Evolutionary conservation across 2,797 vertebrate genomes (phyloP).

Genomic region (Oophaga sylvatica): DNA sequence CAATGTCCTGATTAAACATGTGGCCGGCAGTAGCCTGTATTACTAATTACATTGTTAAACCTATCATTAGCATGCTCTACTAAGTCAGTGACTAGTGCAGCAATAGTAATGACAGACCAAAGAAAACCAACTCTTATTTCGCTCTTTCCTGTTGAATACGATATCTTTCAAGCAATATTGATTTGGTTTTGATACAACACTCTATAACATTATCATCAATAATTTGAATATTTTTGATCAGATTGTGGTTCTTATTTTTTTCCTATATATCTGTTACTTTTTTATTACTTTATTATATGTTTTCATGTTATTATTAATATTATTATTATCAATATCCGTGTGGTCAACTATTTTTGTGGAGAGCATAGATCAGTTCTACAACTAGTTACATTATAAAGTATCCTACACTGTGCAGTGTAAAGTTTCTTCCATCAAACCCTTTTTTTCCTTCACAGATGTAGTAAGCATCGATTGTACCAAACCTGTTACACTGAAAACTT

Average conservation of each 20-base stretch:
- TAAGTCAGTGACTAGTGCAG: constrained; percentile 44
- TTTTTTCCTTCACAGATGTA: no score
- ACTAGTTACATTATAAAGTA: no score
- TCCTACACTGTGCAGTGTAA: no score
- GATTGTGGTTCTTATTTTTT: background rate
- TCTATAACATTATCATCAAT: background rate
- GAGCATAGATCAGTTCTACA: no score
- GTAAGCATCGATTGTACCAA: no score
- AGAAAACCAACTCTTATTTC: constrained; percentile 6
- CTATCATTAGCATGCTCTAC: constrained; percentile 52
- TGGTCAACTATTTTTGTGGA: no score
- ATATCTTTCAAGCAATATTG: background rate
- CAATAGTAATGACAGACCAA: constrained; percentile 22
- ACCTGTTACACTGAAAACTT: no score
- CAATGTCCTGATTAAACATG: constrained; percentile 52
- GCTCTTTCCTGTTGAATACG: constrained; percentile 2
- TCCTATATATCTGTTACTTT: background rate
- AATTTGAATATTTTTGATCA: background rate
- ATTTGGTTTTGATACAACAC: background rate
- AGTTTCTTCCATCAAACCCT: no score
- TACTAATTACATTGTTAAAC: constrained; percentile 52
- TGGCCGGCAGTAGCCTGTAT: constrained; percentile 48
- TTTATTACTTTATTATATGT: background rate
- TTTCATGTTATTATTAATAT: background rate
- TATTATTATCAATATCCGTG: no score